Base-by-base conservation (phyloP, 2,113 vertebrate genomes). In the Misgurnus mizolepis region DNA sequence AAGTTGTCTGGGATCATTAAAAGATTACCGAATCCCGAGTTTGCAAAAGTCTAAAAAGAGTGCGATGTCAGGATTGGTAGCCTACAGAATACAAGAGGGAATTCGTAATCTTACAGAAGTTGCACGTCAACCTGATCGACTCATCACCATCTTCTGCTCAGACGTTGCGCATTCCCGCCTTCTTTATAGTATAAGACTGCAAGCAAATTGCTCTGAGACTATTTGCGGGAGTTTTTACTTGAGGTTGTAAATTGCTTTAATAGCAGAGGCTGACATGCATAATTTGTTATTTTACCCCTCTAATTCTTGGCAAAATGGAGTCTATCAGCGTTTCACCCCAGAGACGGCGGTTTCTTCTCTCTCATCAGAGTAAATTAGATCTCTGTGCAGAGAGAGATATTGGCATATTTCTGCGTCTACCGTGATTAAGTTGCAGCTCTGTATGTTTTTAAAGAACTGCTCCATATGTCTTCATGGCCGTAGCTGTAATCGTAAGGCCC, bases 241-340 rank as follows among this genome's bases (percentile, higher is more conserved):
- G 49, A 78, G 64, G 78, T 56, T 64, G 81, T 75, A 78, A 83
- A 83, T 80, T 80, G 68, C 75, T 82, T 76, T 82, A 85, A 82
- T 81, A 73, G 60, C 56, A 9, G 66, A 70, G 66, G 76, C 60
- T 76, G 69, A 62, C 58, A 79, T 68, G 65, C 67, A 69, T 79
- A 64, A 76, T 62, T 83, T 81, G 17, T 72, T 86, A 62, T 78
- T 78, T 71, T 62, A 72, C 18, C 65, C 15, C 47, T 39, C 15
- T 71, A 76, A 82, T 67, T 72, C 34, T 71, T 68, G 47, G 34
- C 62, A 78, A 68, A 82, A 61, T 47, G 56, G 74, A 66, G 72
- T 69, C 81, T 67, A 73, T 81, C 60, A 70, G 75, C 43, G 45
- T 14, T 71, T 9, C 39, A 14, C 78, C 76, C 65, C 12, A 14